Percentiles rank a stretch among this genome's conserved stretches.
Evolutionary conservation across 2,888 invertebrate species (phyloP).

Genomic region (Fabriciana adippe): DNA sequence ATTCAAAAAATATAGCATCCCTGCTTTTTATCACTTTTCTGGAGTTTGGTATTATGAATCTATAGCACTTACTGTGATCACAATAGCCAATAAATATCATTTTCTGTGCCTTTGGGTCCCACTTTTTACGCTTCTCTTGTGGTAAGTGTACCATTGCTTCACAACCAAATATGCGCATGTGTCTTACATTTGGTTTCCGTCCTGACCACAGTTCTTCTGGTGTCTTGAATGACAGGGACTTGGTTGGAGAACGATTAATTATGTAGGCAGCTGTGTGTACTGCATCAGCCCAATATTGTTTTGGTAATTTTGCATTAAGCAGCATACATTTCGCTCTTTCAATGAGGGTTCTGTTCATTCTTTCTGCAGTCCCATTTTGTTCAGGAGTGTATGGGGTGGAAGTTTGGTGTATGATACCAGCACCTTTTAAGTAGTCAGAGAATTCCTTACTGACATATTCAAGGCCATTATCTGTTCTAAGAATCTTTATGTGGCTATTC

Average conservation of each 20-base stretch:
- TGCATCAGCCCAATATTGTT: conserved; percentile 23
- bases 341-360: conserved; percentile 38
- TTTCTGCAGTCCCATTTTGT: conserved; percentile 50
- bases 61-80: too few relatives aligned
- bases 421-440: conserved; percentile 45
- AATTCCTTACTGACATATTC: conserved; percentile 27
- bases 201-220: background rate
- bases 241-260: background rate
- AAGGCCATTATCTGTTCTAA: conserved; percentile 25
- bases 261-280: conserved; percentile 18
- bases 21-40: too few relatives aligned
- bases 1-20: too few relatives aligned
- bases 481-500: conserved; percentile 30
- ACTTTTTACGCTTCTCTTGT: too few relatives aligned
- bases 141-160: too few relatives aligned
- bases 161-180: too few relatives aligned
- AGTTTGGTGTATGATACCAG: conserved; percentile 43
- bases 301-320: conserved; percentile 18
- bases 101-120: too few relatives aligned
- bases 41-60: too few relatives aligned
- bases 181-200: too few relatives aligned
- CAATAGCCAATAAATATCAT: too few relatives aligned
- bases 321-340: conserved; percentile 26
- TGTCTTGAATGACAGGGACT: background rate
- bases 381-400: conserved; percentile 46